phyloP scores from a whole-genome alignment of 2,888 invertebrate species.

The Argynnis bischoffii region DNA sequence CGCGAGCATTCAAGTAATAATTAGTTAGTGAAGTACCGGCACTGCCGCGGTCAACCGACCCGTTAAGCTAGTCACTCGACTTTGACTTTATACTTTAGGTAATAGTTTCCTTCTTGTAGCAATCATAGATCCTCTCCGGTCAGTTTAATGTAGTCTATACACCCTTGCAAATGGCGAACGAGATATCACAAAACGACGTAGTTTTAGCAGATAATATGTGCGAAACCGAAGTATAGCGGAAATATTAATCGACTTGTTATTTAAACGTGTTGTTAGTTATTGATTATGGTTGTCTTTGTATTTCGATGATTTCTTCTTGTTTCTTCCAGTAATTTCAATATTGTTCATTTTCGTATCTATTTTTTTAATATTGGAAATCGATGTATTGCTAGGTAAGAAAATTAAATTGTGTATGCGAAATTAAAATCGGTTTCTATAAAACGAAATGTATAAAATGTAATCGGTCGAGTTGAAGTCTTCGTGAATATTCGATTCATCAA shows the following conservation, averaged over 20 bases:
- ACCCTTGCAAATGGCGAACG: not conserved
- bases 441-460: not conserved
- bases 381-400: not conserved
- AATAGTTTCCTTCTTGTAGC: not conserved
- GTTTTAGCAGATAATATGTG: not conserved
- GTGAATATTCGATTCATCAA: not conserved
- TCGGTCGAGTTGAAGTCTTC: not conserved
- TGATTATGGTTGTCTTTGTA: not conserved
- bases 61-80: slow-evolving; percentile 7
- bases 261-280: not conserved
- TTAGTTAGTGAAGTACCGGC: slow-evolving; percentile 14
- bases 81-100: not conserved
- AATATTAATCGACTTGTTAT: slow-evolving; percentile 7
- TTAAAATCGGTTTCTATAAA: slow-evolving; percentile 1
- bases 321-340: not conserved
- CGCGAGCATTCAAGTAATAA: slow-evolving; percentile 19
- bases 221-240: slow-evolving; percentile 7
- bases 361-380: not conserved
- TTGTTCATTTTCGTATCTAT: not conserved
- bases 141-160: not conserved
- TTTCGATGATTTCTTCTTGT: not conserved
- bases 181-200: not conserved
- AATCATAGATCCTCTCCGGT: not conserved
- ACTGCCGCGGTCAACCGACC: slow-evolving; percentile 18
- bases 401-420: not conserved